These are phyloP conservation scores for Hydraecia micacea DNA, from an alignment of 2,888 invertebrate species.

Conservation along the genomic window DNA sequence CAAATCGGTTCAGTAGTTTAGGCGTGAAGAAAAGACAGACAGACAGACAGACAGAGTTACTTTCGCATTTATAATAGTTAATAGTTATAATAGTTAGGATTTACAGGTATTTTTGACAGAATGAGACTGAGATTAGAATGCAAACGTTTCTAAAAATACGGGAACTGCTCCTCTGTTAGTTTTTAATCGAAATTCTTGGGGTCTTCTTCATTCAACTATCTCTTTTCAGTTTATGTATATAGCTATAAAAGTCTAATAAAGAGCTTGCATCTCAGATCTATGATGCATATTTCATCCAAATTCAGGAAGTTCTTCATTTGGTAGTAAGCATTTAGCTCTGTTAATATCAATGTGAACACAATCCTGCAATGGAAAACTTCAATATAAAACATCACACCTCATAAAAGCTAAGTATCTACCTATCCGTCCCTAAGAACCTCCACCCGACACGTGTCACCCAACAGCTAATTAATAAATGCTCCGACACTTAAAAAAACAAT, in stretches of 20 bases:
- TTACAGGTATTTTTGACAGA: too few species aligned
- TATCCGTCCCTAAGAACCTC: not conserved
- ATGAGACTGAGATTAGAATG: too few species aligned
- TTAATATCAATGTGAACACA: not conserved
- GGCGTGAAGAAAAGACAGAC: too few species aligned
- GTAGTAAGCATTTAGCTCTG: not conserved
- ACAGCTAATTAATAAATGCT: constrained; percentile 48
- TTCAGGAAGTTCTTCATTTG: too few species aligned
- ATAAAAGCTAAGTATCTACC: not conserved
- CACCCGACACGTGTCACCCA: not conserved
- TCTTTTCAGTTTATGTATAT: not conserved
- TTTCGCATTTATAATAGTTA: too few species aligned
- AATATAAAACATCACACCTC: not conserved
- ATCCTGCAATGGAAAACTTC: not conserved
- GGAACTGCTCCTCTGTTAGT: too few species aligned
- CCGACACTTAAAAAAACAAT: constrained; percentile 47
- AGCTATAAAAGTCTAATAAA: not conserved
- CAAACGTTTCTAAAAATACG: too few species aligned
- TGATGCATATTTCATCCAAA: not conserved
- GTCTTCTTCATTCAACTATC: not conserved
- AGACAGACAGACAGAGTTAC: too few species aligned
- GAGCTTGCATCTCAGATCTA: not conserved
- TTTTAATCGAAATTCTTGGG: too few species aligned
- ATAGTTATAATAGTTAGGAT: too few species aligned
- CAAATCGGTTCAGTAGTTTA: too few species aligned